Conservation (phyloP, 2,888 invertebrate genomes). For the Heteropelma amictum region DNA sequence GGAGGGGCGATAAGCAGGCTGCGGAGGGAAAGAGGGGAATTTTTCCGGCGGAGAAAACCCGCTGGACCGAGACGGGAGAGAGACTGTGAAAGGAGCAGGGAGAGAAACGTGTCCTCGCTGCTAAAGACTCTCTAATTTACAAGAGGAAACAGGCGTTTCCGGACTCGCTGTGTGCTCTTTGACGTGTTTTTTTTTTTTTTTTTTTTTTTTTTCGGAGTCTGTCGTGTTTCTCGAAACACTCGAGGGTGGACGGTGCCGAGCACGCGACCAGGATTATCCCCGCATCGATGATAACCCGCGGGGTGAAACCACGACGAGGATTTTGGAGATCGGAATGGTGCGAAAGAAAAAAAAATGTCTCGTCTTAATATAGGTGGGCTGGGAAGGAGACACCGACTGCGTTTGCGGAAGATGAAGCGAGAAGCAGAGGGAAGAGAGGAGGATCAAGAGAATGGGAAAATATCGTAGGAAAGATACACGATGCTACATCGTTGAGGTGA, state of each 20-base stretch:
- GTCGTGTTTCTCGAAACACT: slow-evolving; percentile 8
- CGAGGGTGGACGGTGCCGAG: slow-evolving; percentile 45
- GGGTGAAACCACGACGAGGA: too few relatives aligned
- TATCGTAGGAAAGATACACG: not conserved
- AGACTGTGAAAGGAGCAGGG: not conserved
- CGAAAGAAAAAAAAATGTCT: not conserved
- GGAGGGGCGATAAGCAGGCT: not conserved
- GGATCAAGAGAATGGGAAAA: not conserved
- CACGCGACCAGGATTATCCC: slow-evolving; percentile 56
- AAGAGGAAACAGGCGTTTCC: slow-evolving; percentile 68
- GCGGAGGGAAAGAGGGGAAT: not conserved
- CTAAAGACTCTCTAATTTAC: slow-evolving; percentile 61
- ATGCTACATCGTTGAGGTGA: not conserved
- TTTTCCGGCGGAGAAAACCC: not conserved
- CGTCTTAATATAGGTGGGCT: not conserved
- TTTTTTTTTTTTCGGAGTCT: too few relatives aligned
- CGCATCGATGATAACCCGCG: slow-evolving; percentile 32
- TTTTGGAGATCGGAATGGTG: not conserved
- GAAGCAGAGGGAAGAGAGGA: not conserved
- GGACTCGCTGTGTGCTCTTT: too few relatives aligned
- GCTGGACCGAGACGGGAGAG: not conserved
- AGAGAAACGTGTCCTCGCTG: slow-evolving; percentile 14
- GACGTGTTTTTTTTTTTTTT: too few relatives aligned
- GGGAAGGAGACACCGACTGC: slow-evolving; percentile 2
- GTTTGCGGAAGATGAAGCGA: too few relatives aligned